Evolutionary conservation across 2,888 invertebrate genomes (phyloP).

Genomic region (Metallyticus violacea): DNA sequence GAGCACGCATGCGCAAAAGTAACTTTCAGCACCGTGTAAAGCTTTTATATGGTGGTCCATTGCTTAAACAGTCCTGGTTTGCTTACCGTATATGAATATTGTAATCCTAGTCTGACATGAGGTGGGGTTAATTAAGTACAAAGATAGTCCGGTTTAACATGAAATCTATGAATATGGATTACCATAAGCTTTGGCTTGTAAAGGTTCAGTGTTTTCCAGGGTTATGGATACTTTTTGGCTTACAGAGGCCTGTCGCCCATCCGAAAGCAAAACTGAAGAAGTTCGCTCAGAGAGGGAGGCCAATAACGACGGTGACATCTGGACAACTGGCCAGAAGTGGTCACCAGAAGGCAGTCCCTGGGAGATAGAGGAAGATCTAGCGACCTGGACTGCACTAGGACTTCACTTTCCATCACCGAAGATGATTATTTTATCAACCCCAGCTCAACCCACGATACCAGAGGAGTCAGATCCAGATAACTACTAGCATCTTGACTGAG

Average conservation of each 20-base stretch:
- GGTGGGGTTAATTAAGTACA: too few relatives aligned
- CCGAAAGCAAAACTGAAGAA: neutral
- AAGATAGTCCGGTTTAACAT: too few relatives aligned
- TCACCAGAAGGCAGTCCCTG: neutral
- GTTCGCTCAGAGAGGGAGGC: neutral
- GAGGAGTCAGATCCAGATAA: slow-evolving; percentile 1
- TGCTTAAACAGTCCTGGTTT: too few relatives aligned
- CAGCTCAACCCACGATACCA: neutral
- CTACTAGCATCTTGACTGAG: too few relatives aligned
- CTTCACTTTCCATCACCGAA: neutral
- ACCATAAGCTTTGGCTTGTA: too few relatives aligned
- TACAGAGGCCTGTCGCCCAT: neutral
- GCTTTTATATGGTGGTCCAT: too few relatives aligned
- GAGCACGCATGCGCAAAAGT: too few relatives aligned
- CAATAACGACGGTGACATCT: neutral
- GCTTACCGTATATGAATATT: too few relatives aligned
- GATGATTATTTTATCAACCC: neutral
- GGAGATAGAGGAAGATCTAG: neutral
- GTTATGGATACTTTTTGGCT: neutral
- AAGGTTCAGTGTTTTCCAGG: too few relatives aligned
- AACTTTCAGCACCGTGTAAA: too few relatives aligned
- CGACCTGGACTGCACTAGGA: neutral
- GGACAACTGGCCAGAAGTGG: neutral
- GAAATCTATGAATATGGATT: too few relatives aligned
- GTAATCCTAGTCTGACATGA: too few relatives aligned